phyloP scores from a whole-genome alignment of 2,888 invertebrate genomes.

The Plebejus melissa region DNA sequence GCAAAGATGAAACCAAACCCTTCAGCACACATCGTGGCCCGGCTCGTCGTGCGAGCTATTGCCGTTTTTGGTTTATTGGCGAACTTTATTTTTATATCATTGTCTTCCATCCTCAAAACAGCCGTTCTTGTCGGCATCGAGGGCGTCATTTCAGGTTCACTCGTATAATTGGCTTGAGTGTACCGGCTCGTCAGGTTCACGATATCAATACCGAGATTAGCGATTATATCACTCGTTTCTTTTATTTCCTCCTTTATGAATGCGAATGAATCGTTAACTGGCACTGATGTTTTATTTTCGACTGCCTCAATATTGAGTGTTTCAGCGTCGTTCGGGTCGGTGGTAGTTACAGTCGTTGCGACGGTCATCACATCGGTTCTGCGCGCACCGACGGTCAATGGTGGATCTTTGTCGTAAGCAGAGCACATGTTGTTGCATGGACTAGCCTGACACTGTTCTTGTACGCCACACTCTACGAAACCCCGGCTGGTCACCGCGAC shows the following conservation, averaged over 20 bases:
- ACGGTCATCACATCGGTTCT: neutral
- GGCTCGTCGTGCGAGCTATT: neutral
- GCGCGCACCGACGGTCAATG: conserved; percentile 21
- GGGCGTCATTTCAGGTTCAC: neutral
- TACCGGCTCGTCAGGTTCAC: neutral
- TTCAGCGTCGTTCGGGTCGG: conserved; percentile 22
- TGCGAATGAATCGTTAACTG: neutral
- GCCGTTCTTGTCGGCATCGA: neutral
- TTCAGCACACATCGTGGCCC: neutral
- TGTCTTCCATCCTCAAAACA: neutral
- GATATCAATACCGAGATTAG: neutral
- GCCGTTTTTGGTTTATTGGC: neutral
- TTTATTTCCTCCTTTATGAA: neutral
- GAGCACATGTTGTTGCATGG: conserved; percentile 51
- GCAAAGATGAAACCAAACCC: neutral
- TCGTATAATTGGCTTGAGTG: neutral
- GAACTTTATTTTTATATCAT: neutral
- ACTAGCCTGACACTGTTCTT: conserved; percentile 53
- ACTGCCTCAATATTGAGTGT: conserved; percentile 28
- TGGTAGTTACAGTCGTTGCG: conserved; percentile 21
- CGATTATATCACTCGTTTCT: conserved; percentile 1
- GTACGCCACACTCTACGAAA: conserved; percentile 56
- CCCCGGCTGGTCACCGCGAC: conserved; percentile 58
- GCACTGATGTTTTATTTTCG: neutral
- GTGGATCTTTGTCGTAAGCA: conserved; percentile 53